Evolutionary conservation across 2,888 invertebrate genomes (phyloP).

Genomic region (Eupithecia vulgata): DNA sequence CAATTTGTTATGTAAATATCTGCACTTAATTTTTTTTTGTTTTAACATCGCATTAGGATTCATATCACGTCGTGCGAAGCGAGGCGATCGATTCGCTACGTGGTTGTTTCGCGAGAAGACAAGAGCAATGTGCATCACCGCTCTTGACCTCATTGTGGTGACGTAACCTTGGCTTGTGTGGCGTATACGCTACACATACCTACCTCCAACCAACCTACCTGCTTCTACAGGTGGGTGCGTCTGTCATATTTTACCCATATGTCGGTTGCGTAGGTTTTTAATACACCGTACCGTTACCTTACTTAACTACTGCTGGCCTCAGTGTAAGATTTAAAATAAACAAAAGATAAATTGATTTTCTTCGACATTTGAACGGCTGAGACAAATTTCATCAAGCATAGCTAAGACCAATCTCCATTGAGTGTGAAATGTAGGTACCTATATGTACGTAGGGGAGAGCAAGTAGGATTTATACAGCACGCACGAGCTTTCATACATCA

Average conservation of each 20-base stretch:
- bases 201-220: neutral
- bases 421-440: neutral
- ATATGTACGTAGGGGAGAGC: no score
- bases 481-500: no score
- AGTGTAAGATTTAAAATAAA: neutral
- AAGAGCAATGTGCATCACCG: slow-evolving; percentile 54
- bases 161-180: slow-evolving; percentile 50
- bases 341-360: neutral
- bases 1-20: slow-evolving; percentile 35
- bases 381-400: neutral
- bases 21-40: slow-evolving; percentile 21
- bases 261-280: neutral
- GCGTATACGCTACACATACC: neutral
- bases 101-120: slow-evolving; percentile 45
- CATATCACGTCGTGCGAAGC: slow-evolving; percentile 48
- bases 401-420: neutral
- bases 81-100: slow-evolving; percentile 54
- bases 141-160: slow-evolving; percentile 60
- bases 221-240: neutral
- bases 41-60: slow-evolving; percentile 49
- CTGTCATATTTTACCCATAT: neutral
- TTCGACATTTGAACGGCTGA: neutral
- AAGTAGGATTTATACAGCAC: no score
- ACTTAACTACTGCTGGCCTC: neutral
- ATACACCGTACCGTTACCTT: neutral